Evolutionary conservation across 2,797 vertebrate species (phyloP).

Genomic region (Momotus momota): DNA sequence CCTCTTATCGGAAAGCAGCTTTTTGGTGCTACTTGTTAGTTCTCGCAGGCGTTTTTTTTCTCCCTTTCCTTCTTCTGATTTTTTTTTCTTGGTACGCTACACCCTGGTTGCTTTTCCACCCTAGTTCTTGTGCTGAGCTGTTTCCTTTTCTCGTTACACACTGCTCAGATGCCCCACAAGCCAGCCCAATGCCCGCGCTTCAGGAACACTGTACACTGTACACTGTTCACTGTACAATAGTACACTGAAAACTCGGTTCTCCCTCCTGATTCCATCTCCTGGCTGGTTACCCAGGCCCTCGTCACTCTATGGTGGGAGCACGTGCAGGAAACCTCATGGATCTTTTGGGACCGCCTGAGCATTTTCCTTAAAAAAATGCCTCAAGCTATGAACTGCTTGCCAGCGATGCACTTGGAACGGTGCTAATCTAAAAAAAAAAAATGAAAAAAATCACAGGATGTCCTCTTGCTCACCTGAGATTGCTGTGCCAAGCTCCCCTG

Average conservation of each 20-base stretch:
- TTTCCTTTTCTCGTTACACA: slow-evolving; percentile 59
- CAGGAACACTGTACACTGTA: no score
- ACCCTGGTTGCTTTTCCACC: slow-evolving; percentile 10
- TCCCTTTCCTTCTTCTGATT: slow-evolving; percentile 37
- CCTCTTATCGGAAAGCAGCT: slow-evolving; percentile 13
- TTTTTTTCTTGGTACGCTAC: neutral
- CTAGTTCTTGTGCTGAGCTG: slow-evolving; percentile 43
- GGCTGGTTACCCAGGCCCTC: neutral
- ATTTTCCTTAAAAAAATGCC: slow-evolving; percentile 34
- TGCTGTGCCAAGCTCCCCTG: neutral
- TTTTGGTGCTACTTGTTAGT: slow-evolving; percentile 22
- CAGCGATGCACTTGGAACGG: neutral
- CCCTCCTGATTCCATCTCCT: neutral
- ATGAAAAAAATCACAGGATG: neutral
- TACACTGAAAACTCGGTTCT: neutral
- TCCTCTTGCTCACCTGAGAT: neutral
- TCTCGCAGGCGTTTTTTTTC: neutral
- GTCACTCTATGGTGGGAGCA: neutral
- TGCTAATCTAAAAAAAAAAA: neutral
- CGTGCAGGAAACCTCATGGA: neutral
- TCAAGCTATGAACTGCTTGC: neutral
- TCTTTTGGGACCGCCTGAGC: slow-evolving; percentile 31
- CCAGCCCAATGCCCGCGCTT: neutral
- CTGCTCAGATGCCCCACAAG: slow-evolving; percentile 15
- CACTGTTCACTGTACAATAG: no score